These are phyloP conservation scores for Conus ventricosus DNA, from an alignment of 1,140 invertebrate species.

Conservation along the genomic window DNA sequence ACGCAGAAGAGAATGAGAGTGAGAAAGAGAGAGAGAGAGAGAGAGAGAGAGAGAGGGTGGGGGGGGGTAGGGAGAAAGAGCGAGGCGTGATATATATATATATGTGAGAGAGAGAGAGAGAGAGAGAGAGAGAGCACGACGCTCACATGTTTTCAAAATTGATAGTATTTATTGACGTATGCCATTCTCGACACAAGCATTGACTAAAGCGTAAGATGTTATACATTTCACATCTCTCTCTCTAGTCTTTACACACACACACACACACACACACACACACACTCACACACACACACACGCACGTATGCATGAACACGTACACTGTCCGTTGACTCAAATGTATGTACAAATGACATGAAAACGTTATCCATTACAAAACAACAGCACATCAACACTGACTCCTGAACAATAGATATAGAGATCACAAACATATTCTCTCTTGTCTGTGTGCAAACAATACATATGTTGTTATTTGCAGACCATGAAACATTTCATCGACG, in stretches of 20 bases:
- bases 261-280: not conserved
- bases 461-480: not conserved
- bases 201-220: not conserved
- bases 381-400: not conserved
- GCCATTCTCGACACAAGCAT: not conserved
- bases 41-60: not conserved
- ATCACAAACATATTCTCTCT: too few species aligned
- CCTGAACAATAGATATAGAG: too few species aligned
- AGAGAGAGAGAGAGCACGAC: not conserved
- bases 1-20: not conserved
- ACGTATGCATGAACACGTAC: not conserved
- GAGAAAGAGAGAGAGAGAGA: constrained; percentile 1
- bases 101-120: not conserved
- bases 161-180: not conserved
- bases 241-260: not conserved
- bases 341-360: not conserved
- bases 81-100: not conserved
- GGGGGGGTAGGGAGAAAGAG: not conserved
- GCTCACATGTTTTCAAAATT: not conserved
- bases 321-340: not conserved
- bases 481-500: not conserved
- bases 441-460: too few species aligned
- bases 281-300: not conserved
- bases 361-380: not conserved
- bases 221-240: not conserved